Percentiles rank a stretch among this genome's conserved stretches.
phyloP scores from a whole-genome alignment of 2,113 vertebrate species.

The Coturnix japonica region DNA sequence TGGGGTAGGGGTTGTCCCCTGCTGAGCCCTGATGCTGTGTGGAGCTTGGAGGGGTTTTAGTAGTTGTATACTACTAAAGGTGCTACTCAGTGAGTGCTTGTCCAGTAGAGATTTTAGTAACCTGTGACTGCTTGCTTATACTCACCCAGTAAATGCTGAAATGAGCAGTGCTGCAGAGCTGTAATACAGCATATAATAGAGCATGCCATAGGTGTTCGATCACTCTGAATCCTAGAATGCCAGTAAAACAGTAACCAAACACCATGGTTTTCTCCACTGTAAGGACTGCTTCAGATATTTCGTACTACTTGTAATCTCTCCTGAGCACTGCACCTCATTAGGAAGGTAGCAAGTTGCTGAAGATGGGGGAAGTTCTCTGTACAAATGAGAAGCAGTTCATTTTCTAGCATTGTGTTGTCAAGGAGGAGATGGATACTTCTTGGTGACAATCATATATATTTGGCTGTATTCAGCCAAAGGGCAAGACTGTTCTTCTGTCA shows the following conservation, averaged over 20 bases:
- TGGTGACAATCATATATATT: background rate
- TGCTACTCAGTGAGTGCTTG: background rate
- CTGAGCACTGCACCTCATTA: background rate
- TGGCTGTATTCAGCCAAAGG: background rate
- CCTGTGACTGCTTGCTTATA: background rate
- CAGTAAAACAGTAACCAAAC: background rate
- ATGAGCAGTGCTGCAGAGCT: background rate
- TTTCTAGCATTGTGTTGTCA: background rate
- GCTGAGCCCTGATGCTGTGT: too few species aligned
- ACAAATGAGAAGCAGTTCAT: background rate
- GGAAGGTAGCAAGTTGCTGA: background rate
- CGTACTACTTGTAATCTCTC: background rate
- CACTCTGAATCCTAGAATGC: background rate
- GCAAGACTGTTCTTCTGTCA: background rate
- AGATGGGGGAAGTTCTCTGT: background rate
- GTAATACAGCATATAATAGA: too few species aligned
- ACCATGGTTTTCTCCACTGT: background rate
- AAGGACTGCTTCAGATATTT: background rate
- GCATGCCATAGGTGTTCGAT: background rate
- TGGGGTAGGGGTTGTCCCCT: background rate
- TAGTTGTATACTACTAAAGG: background rate
- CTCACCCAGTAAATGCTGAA: background rate
- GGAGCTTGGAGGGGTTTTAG: background rate
- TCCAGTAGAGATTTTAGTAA: background rate
- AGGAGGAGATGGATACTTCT: background rate